Percentiles rank a stretch among this genome's conserved stretches.
phyloP scores from a whole-genome alignment of 92 coral and sea anemone genomes.

The Actinernus sp. region DNA sequence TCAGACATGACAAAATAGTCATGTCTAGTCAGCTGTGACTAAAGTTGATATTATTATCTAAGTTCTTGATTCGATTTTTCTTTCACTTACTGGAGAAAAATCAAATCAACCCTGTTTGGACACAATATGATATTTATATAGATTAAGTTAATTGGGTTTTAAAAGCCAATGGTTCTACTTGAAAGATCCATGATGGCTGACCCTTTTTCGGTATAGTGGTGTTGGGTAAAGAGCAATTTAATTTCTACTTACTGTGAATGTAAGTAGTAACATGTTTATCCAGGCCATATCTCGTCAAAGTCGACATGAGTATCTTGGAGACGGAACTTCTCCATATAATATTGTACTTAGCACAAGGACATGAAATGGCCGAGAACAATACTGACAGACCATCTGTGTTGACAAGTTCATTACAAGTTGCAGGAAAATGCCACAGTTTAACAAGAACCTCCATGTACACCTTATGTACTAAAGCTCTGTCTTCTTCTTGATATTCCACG shows the following conservation, averaged over 20 bases:
- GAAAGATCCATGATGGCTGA: too few species aligned
- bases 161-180: too few species aligned
- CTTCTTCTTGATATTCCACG: constrained; percentile 50
- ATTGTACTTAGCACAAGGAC: constrained; percentile 77
- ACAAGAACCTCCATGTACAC: constrained; percentile 80
- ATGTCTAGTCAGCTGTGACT: too few species aligned
- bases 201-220: too few species aligned
- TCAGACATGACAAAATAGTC: too few species aligned
- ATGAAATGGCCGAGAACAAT: constrained; percentile 87
- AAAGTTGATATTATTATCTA: too few species aligned
- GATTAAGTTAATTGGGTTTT: too few species aligned
- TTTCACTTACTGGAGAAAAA: too few species aligned
- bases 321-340: constrained; percentile 88
- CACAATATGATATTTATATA: too few species aligned
- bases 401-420: constrained; percentile 85
- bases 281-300: constrained; percentile 84
- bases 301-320: constrained; percentile 88
- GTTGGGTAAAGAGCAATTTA: too few species aligned
- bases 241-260: constrained; percentile 77
- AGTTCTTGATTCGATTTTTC: too few species aligned
- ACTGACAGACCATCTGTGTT: constrained; percentile 88
- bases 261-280: constrained; percentile 76
- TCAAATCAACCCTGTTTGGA: too few species aligned
- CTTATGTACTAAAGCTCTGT: constrained; percentile 72
- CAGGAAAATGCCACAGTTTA: constrained; percentile 76